Evolutionary conservation across 2,113 vertebrate genomes (phyloP).

Genomic region (Triplophysa siluroides): DNA sequence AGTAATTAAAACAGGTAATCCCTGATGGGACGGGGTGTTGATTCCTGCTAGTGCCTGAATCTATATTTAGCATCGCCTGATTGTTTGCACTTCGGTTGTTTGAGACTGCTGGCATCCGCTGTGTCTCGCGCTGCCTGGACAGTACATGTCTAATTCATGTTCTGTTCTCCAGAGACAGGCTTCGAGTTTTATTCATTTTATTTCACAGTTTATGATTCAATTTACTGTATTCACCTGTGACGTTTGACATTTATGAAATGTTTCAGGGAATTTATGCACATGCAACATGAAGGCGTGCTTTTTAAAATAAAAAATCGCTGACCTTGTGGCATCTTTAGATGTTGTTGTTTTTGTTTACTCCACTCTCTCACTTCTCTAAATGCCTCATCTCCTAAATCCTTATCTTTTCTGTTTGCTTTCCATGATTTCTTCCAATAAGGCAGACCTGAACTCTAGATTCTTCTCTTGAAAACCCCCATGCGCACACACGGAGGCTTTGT

Average conservation of each 20-base stretch:
- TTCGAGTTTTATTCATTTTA: slow-evolving; percentile 23
- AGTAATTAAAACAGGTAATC: slow-evolving; percentile 64
- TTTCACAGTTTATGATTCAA: background rate
- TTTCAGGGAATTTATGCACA: too few species aligned
- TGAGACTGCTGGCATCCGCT: slow-evolving; percentile 34
- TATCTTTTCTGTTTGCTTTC: too few species aligned
- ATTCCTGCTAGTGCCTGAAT: slow-evolving; percentile 52
- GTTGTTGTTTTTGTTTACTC: too few species aligned
- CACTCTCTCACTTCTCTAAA: too few species aligned
- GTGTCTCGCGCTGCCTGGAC: slow-evolving; percentile 32
- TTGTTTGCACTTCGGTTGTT: slow-evolving; percentile 23
- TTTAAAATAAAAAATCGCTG: too few species aligned
- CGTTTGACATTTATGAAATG: background rate
- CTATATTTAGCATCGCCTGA: slow-evolving; percentile 46
- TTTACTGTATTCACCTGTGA: slow-evolving; percentile 17
- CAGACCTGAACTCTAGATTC: too few species aligned
- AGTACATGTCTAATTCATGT: slow-evolving; percentile 33
- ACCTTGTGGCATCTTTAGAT: too few species aligned
- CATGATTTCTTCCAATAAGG: too few species aligned
- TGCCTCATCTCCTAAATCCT: too few species aligned
- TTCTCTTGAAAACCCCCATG: too few species aligned
- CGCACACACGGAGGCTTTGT: too few species aligned
- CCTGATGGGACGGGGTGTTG: slow-evolving; percentile 54
- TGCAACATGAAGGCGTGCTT: too few species aligned
- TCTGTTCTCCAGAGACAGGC: background rate